These are phyloP conservation scores for Chloroclystis v-ata DNA, from an alignment of 2,888 invertebrate genomes.

Conservation along the genomic window DNA sequence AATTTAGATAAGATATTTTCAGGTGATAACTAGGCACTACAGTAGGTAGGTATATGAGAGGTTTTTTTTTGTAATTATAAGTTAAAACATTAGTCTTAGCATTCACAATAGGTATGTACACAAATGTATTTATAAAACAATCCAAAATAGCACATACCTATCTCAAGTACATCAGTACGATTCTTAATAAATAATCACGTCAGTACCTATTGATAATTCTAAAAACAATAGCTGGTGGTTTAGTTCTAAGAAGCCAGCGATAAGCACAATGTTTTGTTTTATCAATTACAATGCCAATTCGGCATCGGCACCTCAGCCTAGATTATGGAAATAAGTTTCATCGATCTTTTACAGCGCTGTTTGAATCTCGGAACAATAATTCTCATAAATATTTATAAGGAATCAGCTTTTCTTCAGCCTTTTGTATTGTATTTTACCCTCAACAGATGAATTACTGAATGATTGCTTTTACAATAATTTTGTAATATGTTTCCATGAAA, in stretches of 20 bases:
- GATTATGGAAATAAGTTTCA: constrained; percentile 15
- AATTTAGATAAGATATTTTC: too few species aligned
- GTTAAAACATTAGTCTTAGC: too few species aligned
- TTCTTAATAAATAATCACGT: constrained; percentile 4
- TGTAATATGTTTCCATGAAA: background rate
- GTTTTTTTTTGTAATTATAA: too few species aligned
- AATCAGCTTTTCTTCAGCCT: constrained; percentile 22
- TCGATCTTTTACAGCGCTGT: constrained; percentile 16
- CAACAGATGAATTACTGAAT: background rate
- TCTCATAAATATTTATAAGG: constrained; percentile 28
- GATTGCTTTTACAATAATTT: background rate
- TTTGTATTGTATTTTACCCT: constrained; percentile 11
- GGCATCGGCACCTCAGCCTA: constrained; percentile 2
- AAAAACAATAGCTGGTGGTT: constrained; percentile 7
- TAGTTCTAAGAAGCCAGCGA: constrained; percentile 8
- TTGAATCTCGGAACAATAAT: constrained; percentile 30
- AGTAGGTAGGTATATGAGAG: too few species aligned
- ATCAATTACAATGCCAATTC: constrained; percentile 1
- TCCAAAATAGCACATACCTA: too few species aligned
- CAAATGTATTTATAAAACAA: too few species aligned
- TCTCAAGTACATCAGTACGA: background rate
- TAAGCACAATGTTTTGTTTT: constrained; percentile 3
- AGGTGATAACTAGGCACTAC: too few species aligned
- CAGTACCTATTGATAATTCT: constrained; percentile 1
- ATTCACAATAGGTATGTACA: too few species aligned